Evolutionary conservation across 2,888 invertebrate species (phyloP).

Genomic region (Byasa hedistus): DNA sequence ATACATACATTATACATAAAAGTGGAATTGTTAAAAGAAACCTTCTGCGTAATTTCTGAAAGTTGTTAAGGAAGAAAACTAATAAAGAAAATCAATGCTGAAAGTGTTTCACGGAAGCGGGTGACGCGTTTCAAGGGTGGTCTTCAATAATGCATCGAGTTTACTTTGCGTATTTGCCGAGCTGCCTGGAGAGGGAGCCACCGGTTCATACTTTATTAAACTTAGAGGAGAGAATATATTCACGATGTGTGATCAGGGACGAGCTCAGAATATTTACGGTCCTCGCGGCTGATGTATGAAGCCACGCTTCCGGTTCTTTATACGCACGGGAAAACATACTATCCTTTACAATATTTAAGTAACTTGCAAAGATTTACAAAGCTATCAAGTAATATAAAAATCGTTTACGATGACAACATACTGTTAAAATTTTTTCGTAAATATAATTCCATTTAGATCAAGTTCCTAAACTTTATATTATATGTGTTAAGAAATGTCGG

Average conservation of each 20-base stretch:
- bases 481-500: no score
- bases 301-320: slow-evolving; percentile 55
- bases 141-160: slow-evolving; percentile 67
- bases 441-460: no score
- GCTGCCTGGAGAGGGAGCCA: slow-evolving; percentile 35
- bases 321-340: slow-evolving; percentile 27
- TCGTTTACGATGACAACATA: no score
- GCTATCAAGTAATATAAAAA: no score
- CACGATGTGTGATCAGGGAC: slow-evolving; percentile 44
- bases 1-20: no score
- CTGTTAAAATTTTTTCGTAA: no score
- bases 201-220: slow-evolving; percentile 65
- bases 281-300: slow-evolving; percentile 66
- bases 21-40: no score
- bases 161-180: slow-evolving; percentile 62
- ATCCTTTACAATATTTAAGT: neutral
- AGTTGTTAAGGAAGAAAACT: neutral
- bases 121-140: slow-evolving; percentile 46
- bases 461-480: no score
- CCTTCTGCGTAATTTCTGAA: no score
- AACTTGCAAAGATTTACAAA: neutral
- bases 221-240: slow-evolving; percentile 42
- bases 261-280: slow-evolving; percentile 57
- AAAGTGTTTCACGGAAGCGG: slow-evolving; percentile 31
- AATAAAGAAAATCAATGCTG: slow-evolving; percentile 30